These are phyloP conservation scores for Sisor rabdophorus DNA, from an alignment of 2,113 vertebrate species.

Conservation along the genomic window DNA sequence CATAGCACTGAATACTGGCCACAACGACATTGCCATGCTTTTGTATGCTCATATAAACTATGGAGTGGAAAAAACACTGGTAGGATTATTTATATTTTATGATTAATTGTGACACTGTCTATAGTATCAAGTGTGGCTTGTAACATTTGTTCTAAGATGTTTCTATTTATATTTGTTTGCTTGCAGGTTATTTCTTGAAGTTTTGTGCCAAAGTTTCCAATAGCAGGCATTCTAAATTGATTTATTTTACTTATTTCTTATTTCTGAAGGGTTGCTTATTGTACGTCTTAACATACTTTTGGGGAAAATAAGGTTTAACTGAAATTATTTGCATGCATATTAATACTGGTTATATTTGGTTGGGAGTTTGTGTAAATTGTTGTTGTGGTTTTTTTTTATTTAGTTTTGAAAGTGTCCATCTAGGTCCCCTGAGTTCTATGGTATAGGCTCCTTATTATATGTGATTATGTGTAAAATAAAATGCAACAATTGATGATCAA, in stretches of 20 bases:
- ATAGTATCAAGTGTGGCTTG: neutral
- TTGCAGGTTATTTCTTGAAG: slow-evolving; percentile 78
- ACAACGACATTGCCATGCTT: slow-evolving; percentile 91
- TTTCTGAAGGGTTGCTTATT: neutral
- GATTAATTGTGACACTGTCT: neutral
- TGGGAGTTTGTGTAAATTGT: no score
- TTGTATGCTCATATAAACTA: slow-evolving; percentile 94
- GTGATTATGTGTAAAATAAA: no score
- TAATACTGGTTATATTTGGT: no score
- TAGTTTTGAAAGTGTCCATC: no score
- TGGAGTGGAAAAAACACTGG: slow-evolving; percentile 79
- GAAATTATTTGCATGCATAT: neutral
- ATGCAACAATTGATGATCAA: no score
- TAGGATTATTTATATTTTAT: slow-evolving; percentile 57
- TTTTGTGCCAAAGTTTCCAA: slow-evolving; percentile 73
- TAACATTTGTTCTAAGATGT: neutral
- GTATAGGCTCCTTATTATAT: no score
- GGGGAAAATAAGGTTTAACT: neutral
- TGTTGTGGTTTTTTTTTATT: no score
- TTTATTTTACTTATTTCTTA: slow-evolving; percentile 1
- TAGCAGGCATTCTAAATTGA: slow-evolving; percentile 75
- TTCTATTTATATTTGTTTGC: slow-evolving; percentile 30
- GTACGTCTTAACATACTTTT: neutral
- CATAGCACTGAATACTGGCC: slow-evolving; percentile 91
- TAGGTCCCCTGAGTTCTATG: no score